Base-by-base conservation (phyloP, 30 jellyfish, hydroid and myxozoan genomes). In the Hydractinia echinata region DNA sequence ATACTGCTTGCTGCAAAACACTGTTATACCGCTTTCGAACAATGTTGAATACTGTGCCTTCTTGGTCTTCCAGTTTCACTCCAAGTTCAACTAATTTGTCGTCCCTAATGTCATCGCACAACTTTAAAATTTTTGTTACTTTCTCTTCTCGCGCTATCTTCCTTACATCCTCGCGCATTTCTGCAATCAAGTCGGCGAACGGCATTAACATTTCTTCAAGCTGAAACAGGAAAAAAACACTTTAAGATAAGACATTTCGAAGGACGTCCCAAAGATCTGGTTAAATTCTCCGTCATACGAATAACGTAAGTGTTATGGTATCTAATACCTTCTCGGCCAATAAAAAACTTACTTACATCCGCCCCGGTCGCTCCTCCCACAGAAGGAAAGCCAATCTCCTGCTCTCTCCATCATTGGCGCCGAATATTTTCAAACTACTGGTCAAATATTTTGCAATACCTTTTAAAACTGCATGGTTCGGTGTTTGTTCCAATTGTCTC, bases 121-220 rank as follows among this genome's bases (percentile, higher is more conserved):
- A 82, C 30, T 73, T 72, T 54, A 94, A 91, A 8, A 94, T 87
- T 73, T 73, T 81, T 11, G 82, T 19, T 51, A 87, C 95, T 55
- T 91, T 81, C 55, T 91, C 92, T 68, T 86, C 97, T 66, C 95
- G 89, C 2, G 97, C 97, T n/a, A 91, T 64, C 20, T 60, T 54
- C 58, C 97, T 70, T 79, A 91, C 90, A 10, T 86, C 95, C 16
- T 78, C 85, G 52, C 97, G 86, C 67, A 86, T 85, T 68, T 91
- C 84, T 15, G 96, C 96, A 76, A 91, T 50, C 15, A 86, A 39
- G 1, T 87, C 55, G 5, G 85, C 79, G 83, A 78, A 91, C 10
- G 97, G 97, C 97, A 91, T 91, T 16, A 91, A 86, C 61, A 86
- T n/a, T 8, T 91, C 97, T 82, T 91, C 97, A 16, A 60, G 94